Evolutionary conservation across 2,797 vertebrate species (phyloP).

Genomic region (Myotis pilosus): DNA sequence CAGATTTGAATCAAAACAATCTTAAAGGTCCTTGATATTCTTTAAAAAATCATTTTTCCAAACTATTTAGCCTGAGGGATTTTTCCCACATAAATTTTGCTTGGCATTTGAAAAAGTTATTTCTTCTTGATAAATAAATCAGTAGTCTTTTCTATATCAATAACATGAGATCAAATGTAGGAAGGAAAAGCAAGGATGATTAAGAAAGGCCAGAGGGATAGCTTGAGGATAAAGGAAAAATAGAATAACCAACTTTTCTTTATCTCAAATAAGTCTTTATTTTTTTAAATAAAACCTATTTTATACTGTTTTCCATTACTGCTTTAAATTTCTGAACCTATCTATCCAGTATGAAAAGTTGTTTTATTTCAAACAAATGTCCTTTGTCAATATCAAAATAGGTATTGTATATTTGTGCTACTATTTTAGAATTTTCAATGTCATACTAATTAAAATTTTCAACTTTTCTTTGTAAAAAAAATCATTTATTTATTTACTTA

Average conservation of each 20-base stretch:
- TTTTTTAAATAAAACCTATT: slow-evolving; percentile 10
- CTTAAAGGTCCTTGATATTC: slow-evolving; percentile 45
- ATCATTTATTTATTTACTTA: not conserved
- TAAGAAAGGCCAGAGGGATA: not conserved
- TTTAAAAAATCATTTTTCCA: slow-evolving; percentile 61
- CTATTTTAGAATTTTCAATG: slow-evolving; percentile 1
- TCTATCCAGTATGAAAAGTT: not conserved
- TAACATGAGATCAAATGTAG: not conserved
- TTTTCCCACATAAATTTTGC: not conserved
- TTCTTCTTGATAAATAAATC: slow-evolving; percentile 58
- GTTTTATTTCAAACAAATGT: slow-evolving; percentile 14
- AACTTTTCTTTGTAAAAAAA: not conserved
- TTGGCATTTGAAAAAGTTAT: slow-evolving; percentile 53
- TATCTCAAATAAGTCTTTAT: not conserved
- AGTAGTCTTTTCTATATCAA: slow-evolving; percentile 20
- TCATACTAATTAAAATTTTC: not conserved
- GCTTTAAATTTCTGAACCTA: not conserved
- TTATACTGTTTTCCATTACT: not conserved
- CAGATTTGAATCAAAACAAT: slow-evolving; percentile 5
- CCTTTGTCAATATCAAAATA: not conserved
- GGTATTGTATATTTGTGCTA: not conserved
- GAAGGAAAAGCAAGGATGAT: slow-evolving; percentile 2
- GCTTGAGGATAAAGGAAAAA: not conserved
- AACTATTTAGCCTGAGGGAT: not conserved
- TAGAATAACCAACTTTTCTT: not conserved